Conservation (phyloP, 2,113 vertebrate species). For the Ursus arctos region DNA sequence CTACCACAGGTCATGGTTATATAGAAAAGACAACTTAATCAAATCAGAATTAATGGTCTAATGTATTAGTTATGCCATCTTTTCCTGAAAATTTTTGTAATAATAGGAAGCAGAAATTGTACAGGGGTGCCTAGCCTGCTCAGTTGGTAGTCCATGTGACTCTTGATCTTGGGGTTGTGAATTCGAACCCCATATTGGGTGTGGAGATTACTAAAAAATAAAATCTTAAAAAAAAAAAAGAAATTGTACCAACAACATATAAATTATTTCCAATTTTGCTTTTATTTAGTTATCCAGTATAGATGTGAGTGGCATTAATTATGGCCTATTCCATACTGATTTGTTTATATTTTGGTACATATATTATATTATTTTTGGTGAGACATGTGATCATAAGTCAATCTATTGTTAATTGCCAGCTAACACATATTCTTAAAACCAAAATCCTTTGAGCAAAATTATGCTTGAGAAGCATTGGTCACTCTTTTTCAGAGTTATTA, state of each 20-base stretch:
- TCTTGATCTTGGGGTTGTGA: background rate
- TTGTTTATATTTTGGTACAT: background rate
- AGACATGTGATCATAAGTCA: background rate
- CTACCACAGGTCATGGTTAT: background rate
- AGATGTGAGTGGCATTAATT: background rate
- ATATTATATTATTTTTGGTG: background rate
- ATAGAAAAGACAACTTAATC: constrained; percentile 11
- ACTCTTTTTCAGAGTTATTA: background rate
- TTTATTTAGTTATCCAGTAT: background rate
- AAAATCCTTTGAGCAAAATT: background rate
- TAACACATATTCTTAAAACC: background rate
- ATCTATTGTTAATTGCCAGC: background rate
- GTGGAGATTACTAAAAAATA: background rate
- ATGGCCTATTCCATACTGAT: background rate
- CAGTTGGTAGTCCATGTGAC: background rate
- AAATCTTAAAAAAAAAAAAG: background rate
- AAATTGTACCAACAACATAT: background rate
- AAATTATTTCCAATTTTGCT: constrained; percentile 12
- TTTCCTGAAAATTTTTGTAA: background rate
- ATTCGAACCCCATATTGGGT: background rate
- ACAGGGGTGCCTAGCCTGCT: background rate
- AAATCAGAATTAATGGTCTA: background rate
- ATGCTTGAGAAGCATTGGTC: background rate
- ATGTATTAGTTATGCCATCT: background rate
- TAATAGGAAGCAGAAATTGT: background rate